phyloP scores from a whole-genome alignment of 2,888 invertebrate species.

The Heliconius sara region DNA sequence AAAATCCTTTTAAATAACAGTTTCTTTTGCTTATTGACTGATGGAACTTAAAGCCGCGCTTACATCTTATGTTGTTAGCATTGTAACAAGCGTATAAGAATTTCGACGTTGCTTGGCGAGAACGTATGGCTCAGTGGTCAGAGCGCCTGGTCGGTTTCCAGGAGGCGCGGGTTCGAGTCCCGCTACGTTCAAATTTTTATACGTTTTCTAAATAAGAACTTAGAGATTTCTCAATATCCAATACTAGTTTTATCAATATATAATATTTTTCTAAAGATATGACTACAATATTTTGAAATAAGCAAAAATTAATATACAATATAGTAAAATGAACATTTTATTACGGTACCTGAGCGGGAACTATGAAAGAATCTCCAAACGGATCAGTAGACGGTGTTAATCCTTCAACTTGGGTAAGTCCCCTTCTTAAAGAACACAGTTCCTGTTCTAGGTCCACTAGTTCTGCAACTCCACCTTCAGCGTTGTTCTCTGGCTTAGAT shows the following conservation, averaged over 20 bases:
- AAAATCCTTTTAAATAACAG: no score
- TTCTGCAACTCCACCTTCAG: constrained; percentile 90
- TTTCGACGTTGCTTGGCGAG: no score
- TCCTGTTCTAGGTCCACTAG: constrained; percentile 94
- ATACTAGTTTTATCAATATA: neutral
- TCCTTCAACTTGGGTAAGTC: constrained; percentile 94
- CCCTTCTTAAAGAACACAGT: constrained; percentile 92
- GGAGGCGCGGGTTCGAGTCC: no score
- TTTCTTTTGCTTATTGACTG: no score
- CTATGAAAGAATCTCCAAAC: constrained; percentile 77
- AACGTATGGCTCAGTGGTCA: no score
- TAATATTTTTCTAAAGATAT: neutral
- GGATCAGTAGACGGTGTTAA: constrained; percentile 88
- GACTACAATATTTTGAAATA: neutral
- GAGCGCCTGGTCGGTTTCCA: no score
- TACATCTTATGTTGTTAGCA: no score
- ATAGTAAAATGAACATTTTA: neutral
- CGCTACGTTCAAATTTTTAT: no score
- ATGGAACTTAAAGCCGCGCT: no score
- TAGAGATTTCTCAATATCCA: no score
- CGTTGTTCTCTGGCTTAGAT: constrained; percentile 61
- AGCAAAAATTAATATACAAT: neutral
- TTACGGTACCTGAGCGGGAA: constrained; percentile 63
- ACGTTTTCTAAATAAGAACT: no score
- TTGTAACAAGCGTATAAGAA: no score